Evolutionary conservation across 2,888 invertebrate genomes (phyloP), one percentile per base, ranked within the genome.

Genomic region (Latrodectus elegans): DNA sequence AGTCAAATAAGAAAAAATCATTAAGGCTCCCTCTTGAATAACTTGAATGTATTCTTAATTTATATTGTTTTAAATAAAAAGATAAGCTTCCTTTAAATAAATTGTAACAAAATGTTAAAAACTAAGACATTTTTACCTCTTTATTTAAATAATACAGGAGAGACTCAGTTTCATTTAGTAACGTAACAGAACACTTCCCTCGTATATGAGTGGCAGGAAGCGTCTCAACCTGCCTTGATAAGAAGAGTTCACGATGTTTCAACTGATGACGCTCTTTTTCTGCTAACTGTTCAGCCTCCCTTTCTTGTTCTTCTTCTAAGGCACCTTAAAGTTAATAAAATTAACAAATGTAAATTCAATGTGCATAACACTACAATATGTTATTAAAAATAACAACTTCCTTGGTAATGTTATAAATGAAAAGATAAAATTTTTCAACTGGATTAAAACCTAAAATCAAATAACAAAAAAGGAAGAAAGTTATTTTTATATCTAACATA

Each of bases 131-230:
- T 6, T 95, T 94, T 94, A 96, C 96, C 94, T 97, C 97, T 95
- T 97, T 98, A 94, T 97, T 96, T 92, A 99, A 95, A 94, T 99
- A 99, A 93, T 97, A 97, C 92, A 95, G 94, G 92, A 98, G 94
- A 91, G 97, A 97, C 94, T 99, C 99, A 86, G 99, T 98, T 94
- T 99, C 99, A 94, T 99, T 99, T 93, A 99, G 95, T 91, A 99
- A 94, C 91, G 99, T 99, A 91, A 99, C 99, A 91, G 97, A 96
- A 94, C 99, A 99, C 94, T 99, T 99, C 93, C 99, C 99, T 92
- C 99, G 95, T 92, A 99, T 99, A 94, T 99, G 97, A 89, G 99
- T 99, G 91, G 99, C 99, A 89, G 99, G 98, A 93, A 99, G 94
- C 88, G 98, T 99, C 93, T 99, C 99, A 91, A 98, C 97, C 90